Evolutionary conservation across 1,140 invertebrate genomes (phyloP), one percentile per base, ranked within the genome.

Genomic region (Ceratosolen fusciceps): DNA sequence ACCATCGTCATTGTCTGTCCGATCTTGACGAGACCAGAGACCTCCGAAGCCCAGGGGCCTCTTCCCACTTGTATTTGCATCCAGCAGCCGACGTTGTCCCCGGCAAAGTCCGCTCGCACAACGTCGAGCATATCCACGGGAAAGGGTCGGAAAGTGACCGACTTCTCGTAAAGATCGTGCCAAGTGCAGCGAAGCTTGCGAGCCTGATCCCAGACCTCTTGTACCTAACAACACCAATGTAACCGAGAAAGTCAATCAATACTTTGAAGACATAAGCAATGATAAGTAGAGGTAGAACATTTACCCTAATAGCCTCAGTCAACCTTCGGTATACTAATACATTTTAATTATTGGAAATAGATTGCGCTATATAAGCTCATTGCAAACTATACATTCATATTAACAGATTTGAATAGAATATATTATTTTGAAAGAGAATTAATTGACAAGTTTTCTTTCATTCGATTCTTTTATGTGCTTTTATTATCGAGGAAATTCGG

Each of bases 1-100:
- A 98, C 97, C 97, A 98, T 98, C 8, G 97, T 98, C 97, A 98
- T 98, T 0, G 97, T 98, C 86, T 98, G 97, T 2, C 97, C 97
- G 67, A 98, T 98, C 88, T 98, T 98, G 0, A 98, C 97, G 34
- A 98, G 90, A 0, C 97, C 97, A 0, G 96, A 97, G 0, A 98
- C 97, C 90, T 98, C 97, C 0, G 96, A 96, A 12, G 97, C 97
- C 97, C 97, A 98, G 0, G 97, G 97, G 56, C 97, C 97, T 87
- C 98, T 98, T 24, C 97, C 97, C 9, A 98, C 96, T 91, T 97
- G 96, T 73, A 97, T 97, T 84, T 96, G 96, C 96, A 97, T 96
- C 96, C 96, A 97, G 89, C 97, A 98, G 9, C 96, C 96, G 1
- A 98, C 96, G 87, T 98, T 98, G 85, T 98, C 97, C 0, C 97